phyloP scores from a whole-genome alignment of 2,113 vertebrate species.

The Xenus cinereus region DNA sequence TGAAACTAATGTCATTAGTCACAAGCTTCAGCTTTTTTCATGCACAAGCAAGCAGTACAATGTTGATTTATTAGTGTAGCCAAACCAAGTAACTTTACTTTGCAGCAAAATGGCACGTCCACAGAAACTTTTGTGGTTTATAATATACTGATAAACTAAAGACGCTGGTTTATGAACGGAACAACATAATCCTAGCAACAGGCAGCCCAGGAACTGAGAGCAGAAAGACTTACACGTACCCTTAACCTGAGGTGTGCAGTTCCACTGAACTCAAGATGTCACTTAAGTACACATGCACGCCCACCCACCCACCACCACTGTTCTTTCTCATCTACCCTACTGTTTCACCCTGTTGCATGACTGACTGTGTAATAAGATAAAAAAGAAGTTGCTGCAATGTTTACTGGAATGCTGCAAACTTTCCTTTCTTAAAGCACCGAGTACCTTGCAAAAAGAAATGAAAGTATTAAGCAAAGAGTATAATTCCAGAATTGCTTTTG shows the following conservation, averaged over 20 bases:
- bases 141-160: not conserved
- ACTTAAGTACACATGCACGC: not conserved
- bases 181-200: not conserved
- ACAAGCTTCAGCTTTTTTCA: not conserved
- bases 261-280: not conserved
- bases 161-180: not conserved
- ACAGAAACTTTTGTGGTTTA: not conserved
- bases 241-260: not conserved
- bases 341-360: not conserved
- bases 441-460: not conserved
- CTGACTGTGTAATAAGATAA: not conserved
- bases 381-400: not conserved
- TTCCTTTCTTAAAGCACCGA: not conserved
- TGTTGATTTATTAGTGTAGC: not conserved
- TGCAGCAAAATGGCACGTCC: not conserved
- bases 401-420: not conserved
- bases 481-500: not conserved
- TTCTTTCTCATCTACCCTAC: not conserved
- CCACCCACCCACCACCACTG: not conserved
- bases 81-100: not conserved
- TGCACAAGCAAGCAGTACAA: not conserved
- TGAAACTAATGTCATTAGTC: not conserved
- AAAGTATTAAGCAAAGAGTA: not conserved
- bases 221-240: fast-evolving
- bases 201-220: not conserved